Conservation (phyloP, 1,140 invertebrate species). For the Atta cephalotes region DNA sequence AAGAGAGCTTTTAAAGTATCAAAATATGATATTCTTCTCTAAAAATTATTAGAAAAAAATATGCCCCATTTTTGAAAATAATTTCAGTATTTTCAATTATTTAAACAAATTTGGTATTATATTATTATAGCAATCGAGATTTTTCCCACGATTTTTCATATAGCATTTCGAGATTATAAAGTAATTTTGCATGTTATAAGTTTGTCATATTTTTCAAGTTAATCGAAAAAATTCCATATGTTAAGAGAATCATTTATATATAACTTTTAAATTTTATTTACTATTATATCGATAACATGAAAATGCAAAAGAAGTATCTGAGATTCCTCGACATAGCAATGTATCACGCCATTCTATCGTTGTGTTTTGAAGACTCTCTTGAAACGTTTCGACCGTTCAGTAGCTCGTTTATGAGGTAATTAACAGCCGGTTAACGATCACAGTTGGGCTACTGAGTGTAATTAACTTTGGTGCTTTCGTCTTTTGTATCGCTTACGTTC, state of each 20-base stretch:
- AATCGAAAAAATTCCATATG: neutral
- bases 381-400: constrained; percentile 6
- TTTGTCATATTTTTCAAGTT: neutral
- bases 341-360: constrained; percentile 37
- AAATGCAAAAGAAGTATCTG: neutral
- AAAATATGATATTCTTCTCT: neutral
- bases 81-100: neutral
- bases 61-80: neutral
- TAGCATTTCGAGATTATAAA: neutral
- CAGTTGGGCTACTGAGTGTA: constrained; percentile 31
- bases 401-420: constrained; percentile 43
- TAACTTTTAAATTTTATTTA: neutral
- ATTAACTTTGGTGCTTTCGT: constrained; percentile 31
- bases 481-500: constrained; percentile 23
- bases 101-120: neutral
- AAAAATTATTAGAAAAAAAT: neutral
- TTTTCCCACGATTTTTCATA: neutral
- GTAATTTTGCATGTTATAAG: neutral
- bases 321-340: constrained; percentile 2
- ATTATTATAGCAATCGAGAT: neutral
- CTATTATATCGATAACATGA: neutral
- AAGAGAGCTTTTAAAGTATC: too few species aligned
- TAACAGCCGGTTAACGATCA: constrained; percentile 44
- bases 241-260: neutral
- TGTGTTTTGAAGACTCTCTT: neutral